A percentile compares a stretch with the other conserved stretches of the same genome.
These are phyloP conservation scores for Brienomyrus brachyistius DNA, from an alignment of 2,113 vertebrate species.

Conservation along the genomic window DNA sequence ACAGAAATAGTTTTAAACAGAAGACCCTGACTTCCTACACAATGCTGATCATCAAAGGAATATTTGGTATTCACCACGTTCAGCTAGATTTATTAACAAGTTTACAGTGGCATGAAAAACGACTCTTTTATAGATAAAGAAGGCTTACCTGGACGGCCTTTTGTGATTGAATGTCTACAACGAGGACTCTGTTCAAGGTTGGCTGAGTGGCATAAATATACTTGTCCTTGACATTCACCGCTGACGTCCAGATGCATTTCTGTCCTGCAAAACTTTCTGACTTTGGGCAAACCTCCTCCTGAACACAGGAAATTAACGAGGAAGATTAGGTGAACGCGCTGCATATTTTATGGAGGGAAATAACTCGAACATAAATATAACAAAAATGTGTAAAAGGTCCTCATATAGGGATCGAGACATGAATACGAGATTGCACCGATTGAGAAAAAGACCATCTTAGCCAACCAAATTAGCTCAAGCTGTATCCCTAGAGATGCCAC, in stretches of 20 bases:
- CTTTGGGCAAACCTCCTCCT: slow-evolving; percentile 93
- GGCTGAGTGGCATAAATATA: slow-evolving; percentile 91
- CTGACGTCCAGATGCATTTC: slow-evolving; percentile 85
- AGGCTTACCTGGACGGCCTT: slow-evolving; percentile 88
- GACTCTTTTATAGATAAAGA: not conserved
- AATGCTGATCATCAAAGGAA: not conserved
- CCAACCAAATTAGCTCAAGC: not conserved
- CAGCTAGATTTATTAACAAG: not conserved
- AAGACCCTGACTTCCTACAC: not conserved
- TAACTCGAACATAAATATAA: not conserved
- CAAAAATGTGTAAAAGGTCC: not conserved
- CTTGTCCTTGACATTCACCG: slow-evolving; percentile 90
- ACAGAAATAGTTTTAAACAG: not conserved
- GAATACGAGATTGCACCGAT: not conserved
- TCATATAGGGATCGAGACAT: not conserved
- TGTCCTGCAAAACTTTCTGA: slow-evolving; percentile 64
- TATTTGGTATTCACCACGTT: not conserved
- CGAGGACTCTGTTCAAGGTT: slow-evolving; percentile 78
- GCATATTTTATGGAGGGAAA: not conserved
- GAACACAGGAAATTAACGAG: not conserved
- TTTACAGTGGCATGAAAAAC: not conserved
- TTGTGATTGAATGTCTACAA: slow-evolving; percentile 90
- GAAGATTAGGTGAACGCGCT: not conserved
- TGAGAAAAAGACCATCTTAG: not conserved
- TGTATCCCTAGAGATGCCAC: not conserved